Evolutionary conservation across 2,888 invertebrate species (phyloP), one percentile per base, ranked within the genome.

Genomic region (Sipha maydis): DNA sequence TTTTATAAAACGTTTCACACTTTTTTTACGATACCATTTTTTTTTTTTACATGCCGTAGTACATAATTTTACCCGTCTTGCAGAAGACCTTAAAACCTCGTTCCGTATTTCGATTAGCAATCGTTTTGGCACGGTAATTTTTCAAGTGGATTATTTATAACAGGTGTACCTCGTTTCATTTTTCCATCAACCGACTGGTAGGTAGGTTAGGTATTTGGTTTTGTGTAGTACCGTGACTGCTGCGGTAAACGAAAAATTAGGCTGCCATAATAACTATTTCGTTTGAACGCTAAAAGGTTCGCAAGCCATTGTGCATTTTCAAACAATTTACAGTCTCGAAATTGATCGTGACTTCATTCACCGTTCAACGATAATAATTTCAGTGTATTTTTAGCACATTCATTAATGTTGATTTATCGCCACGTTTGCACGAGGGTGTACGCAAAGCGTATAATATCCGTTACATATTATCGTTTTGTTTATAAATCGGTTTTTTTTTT

Each of bases 241-340:
- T 56, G 73, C 3, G 5, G 56, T 17, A 83, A 83, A 83, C 61
- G 75, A 83, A 83, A 83, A 83, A 38, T 8, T 9, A 5, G 48
- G 5, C 41, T 7, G 8, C 41, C 17, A 54, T 54, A 71, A 83
- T 69, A 71, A n/a, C 19, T 28, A 38, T 83, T 56, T 56, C 38
- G 19, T 75, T 56, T 38, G 73, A 73, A 83, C 34, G 73, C 83
- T 75, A 56, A 83, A 79, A 75, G 34, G 75, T 61, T 83, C 31
- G 83, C 83, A 56, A 75, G 83, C 56, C 75, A 75, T 75, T 83
- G 38, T 56, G 83, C 75, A 75, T 83, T 83, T 75, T 75, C 83
- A 75, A 75, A 83, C 75, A 83, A 83, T 83, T 83, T 83, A 83
- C 83, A n/a, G 75, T 83, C 73, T 75, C 38, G 21, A 75, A 83